Evolutionary conservation across 2,888 invertebrate genomes (phyloP), one percentile per base, ranked within the genome.

Genomic region (Agonopterix arenella): DNA sequence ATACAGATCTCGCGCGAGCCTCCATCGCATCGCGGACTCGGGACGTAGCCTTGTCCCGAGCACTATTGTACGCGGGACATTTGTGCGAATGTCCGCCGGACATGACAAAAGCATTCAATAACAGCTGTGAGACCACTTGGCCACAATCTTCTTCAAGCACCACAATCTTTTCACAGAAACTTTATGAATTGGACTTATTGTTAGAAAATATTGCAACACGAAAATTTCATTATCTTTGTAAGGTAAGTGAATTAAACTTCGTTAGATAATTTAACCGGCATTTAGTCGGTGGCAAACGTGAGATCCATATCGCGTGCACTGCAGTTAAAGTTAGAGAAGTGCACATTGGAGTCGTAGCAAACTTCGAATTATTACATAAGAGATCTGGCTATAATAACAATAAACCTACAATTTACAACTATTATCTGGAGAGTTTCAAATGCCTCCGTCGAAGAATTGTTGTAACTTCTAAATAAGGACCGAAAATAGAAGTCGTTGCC

Each of bases 271-370:
- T 84, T 85, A 85, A 80, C 80, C 74, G 69, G 73, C 82, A 28
- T 84, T 85, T 85, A 83, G 81, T 77, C 70, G 73, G 68, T 66
- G 67, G 82, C 76, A 80, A 84, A 83, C 85, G 85, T 84, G 86
- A 85, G 84, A 85, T 86, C 72, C 76, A 78, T 85, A 85, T 85
- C 85, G 75, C 67, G 66, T 70, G 70, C 68, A 71, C 63, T 71
- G 77, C 77, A 75, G 77, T 78, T 73, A 72, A 71, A 75, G 71
- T 71, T 72, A 64, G 70, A 28, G 28, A 28, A 28, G 4, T 28
- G 28, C 28, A 28, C 28, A 28, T 44, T 8, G 44, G 37, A 16
- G 47, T 38, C 16, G 16, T 36, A 18, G 13, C 16, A 28, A 38
- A 18, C 28, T 28, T 28, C 28, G 28, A 28, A 28, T 28, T 28